Base-by-base conservation (phyloP, 2,888 invertebrate genomes). In the Pristionchus arcanus region DNA sequence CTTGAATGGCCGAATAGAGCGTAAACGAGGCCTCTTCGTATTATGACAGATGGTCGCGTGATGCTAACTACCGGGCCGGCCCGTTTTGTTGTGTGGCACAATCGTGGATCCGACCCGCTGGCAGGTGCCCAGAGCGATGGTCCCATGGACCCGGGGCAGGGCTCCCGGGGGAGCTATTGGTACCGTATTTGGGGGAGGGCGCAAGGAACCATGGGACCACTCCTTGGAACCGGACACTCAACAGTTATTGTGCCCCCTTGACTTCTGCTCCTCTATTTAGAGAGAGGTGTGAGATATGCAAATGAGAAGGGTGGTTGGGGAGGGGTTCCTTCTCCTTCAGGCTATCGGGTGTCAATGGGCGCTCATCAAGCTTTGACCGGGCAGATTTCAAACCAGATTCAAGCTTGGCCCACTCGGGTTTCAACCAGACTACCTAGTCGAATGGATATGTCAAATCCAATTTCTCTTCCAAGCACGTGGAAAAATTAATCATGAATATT, bases 11-110 rank as follows among this genome's bases (percentile, higher is more conserved):
- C 74, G 74, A 42, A 19, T 34, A 71, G 71, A 71, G 71, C 37
- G 25, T 74, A 37, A 68, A 68, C 31, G 68, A 19, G 55, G 2
- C 63, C n/a, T 1, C 25, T n/a, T 25, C 13, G 49, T 53, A 81
- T 81, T 81, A 81, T 81, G 81, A 81, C 81, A 81, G 81, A 81
- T 81, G 81, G 81, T 81, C 49, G 81, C 81, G 49, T 81, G 81
- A 74, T 74, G 74, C 37, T 74, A 74, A 74, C 74, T 34, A 15
- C 31, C 34, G 37, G 42, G 42, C 4, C 42, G 4, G 4, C 4
- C 42, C 31, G 68, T 68, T 42, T 25, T 53, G 49, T 31, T 81
- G 25, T 77, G 42, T 42, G 68, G 25, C 25, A 68, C 25, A 15
- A 25, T 28, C 2, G 28, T 5, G 28, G 66, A n/a, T 13, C 25